Evolutionary conservation across 1,140 invertebrate species (phyloP), one percentile per base, ranked within the genome.

Genomic region (Halictus rubicundus): DNA sequence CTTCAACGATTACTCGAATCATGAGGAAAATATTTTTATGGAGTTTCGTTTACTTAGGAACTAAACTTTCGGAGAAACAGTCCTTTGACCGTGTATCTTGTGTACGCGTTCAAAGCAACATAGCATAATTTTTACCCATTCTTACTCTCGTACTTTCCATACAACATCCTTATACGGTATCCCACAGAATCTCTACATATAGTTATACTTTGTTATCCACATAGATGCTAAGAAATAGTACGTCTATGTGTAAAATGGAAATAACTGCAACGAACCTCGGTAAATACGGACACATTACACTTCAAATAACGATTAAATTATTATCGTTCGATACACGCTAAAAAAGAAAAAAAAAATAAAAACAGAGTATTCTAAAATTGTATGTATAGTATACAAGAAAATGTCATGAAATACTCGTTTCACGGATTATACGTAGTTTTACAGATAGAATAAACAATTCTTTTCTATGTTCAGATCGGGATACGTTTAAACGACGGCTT

Each of bases 151-250:
- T 64, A 64, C 37, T 72, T 46, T 10, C 46, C 21, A 61, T 64
- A 64, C 14, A 61, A 32, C 14, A 66, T 46, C 37, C 49, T 78
- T 84, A 82, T 57, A 78, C 16, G 25, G 49, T 60, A 54, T 49
- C 39, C 52, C 37, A 21, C 63, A 72, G 32, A 57, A 25, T 46
- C 52, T 72, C 59, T 71, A 71, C 21, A 64, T 54, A 70, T 52
- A 72, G 12, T 71, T 70, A 64, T 72, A 32, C n/a, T 63, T 42
- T 23, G 8, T 65, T n/a, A 52, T 71, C 19, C 39, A 42, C 25
- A 71, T 27, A 73, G 70, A 74, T 73, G 59, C 77, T 59, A 79
- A 52, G 61, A 65, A 42, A 66, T 37, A 59, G 23, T 61, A 70
- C 3, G 4, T 74, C 39, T 74, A 66, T 25, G 49, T 46, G 27